A percentile compares a stretch with the other conserved stretches of the same genome.
phyloP scores from a whole-genome alignment of 2,888 invertebrate genomes.

The Opisthograptis luteolata region DNA sequence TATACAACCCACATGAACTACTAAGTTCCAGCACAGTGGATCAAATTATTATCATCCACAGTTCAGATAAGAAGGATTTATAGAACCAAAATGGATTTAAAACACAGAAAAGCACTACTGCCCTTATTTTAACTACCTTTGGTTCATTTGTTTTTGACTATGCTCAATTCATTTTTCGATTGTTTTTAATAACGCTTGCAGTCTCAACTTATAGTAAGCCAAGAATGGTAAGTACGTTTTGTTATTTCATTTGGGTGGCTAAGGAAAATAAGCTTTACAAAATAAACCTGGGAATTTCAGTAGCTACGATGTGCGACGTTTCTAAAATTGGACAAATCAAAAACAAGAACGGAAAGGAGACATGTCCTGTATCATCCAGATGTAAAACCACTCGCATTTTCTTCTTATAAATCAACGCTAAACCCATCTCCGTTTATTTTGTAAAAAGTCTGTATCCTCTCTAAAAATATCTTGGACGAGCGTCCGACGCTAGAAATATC shows the following conservation, averaged over 20 bases:
- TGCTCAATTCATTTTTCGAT: too few relatives aligned
- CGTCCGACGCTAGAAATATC: constrained; percentile 72
- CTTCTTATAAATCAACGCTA: constrained; percentile 64
- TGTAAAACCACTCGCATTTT: constrained; percentile 33
- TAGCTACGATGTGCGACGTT: not conserved
- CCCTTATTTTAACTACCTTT: too few relatives aligned
- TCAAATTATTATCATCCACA: too few relatives aligned
- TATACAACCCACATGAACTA: not conserved
- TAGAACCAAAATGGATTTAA: too few relatives aligned
- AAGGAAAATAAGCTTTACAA: too few relatives aligned
- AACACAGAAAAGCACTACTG: too few relatives aligned
- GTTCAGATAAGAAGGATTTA: too few relatives aligned
- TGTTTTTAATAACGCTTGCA: too few relatives aligned
- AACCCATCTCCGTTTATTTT: constrained; percentile 75
- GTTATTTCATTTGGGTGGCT: too few relatives aligned
- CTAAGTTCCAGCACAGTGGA: not conserved
- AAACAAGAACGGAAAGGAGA: constrained; percentile 20
- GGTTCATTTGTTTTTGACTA: too few relatives aligned
- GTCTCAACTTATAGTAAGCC: too few relatives aligned
- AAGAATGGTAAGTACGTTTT: too few relatives aligned
- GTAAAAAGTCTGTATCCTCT: constrained; percentile 76
- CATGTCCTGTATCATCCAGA: constrained; percentile 14
- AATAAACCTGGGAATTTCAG: not conserved
- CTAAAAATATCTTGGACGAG: constrained; percentile 78
- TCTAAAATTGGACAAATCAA: constrained; percentile 1